Percentiles rank a stretch among this genome's conserved stretches.
phyloP scores from a whole-genome alignment of 2,797 vertebrate genomes.

The Hemitrygon akajei region DNA sequence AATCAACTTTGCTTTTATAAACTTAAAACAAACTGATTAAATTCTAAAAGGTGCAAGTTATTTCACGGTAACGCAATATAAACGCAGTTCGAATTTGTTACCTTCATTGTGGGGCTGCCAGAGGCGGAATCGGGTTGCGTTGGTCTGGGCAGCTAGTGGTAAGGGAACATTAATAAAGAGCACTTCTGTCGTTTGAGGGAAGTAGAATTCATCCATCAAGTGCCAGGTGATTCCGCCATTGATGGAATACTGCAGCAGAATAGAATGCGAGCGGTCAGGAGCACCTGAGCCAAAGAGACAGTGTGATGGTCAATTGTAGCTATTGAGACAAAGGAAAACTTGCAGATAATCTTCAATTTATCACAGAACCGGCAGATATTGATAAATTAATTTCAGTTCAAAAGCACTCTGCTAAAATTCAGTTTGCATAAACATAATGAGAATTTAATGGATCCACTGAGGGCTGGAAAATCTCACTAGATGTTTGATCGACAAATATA shows the following conservation, averaged over 20 bases:
- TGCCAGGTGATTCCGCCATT: constrained; percentile 93
- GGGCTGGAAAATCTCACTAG: background rate
- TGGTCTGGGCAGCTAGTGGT: constrained; percentile 79
- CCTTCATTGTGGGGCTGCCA: constrained; percentile 97
- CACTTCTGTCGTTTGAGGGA: constrained; percentile 84
- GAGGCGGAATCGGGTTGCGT: constrained; percentile 83
- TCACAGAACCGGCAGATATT: background rate
- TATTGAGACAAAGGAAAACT: background rate
- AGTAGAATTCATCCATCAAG: constrained; percentile 93
- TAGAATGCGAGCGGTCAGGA: constrained; percentile 87
- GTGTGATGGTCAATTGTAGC: constrained; percentile 3
- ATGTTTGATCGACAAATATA: background rate
- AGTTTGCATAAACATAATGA: background rate
- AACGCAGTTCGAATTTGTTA: constrained; percentile 50
- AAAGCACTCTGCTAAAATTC: background rate
- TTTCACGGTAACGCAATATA: background rate
- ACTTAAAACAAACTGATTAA: background rate
- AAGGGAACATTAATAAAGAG: constrained; percentile 87
- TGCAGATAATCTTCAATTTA: background rate
- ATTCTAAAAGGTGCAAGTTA: background rate
- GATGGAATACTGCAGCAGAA: constrained; percentile 88
- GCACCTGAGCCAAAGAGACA: constrained; percentile 60
- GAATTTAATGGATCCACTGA: background rate
- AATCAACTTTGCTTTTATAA: constrained; percentile 39
- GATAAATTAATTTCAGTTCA: background rate